These are phyloP conservation scores for Leucophora obtusa DNA, from an alignment of 2,888 invertebrate genomes.

Conservation along the genomic window DNA sequence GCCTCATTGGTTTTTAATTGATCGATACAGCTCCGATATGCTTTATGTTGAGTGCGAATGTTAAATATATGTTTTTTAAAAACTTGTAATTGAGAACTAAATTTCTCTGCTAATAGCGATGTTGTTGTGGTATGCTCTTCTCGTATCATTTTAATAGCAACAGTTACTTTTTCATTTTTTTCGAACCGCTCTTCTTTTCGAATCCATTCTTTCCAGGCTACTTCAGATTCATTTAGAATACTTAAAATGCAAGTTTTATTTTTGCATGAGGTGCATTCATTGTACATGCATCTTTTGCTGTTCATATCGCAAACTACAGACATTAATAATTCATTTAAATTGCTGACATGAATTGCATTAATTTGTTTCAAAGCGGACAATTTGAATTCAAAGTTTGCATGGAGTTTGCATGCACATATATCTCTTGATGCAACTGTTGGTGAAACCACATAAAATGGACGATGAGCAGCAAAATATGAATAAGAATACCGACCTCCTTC, in stretches of 20 bases:
- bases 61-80: conserved; percentile 20
- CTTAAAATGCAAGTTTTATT: too few species aligned
- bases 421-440: conserved; percentile 44
- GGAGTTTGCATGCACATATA: conserved; percentile 46
- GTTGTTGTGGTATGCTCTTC: conserved; percentile 48
- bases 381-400: conserved; percentile 42
- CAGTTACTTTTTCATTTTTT: conserved; percentile 33
- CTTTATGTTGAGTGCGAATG: conserved; percentile 41
- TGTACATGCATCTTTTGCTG: conserved; percentile 10
- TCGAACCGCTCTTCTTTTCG: conserved; percentile 45
- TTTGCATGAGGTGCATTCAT: conserved; percentile 43
- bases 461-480: conserved; percentile 46
- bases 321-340: conserved; percentile 49
- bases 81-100: conserved; percentile 44
- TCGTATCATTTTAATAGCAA: conserved; percentile 47
- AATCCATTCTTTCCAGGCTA: conserved; percentile 44
- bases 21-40: conserved; percentile 12
- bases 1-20: conserved; percentile 47
- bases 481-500: conserved; percentile 45
- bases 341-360: conserved; percentile 46
- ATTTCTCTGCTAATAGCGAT: conserved; percentile 46
- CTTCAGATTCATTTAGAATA: conserved; percentile 47
- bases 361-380: conserved; percentile 36
- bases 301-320: conserved; percentile 47
- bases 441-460: conserved; percentile 44